Conservation (phyloP, 2,888 invertebrate genomes). For the Orgyia antiqua region DNA sequence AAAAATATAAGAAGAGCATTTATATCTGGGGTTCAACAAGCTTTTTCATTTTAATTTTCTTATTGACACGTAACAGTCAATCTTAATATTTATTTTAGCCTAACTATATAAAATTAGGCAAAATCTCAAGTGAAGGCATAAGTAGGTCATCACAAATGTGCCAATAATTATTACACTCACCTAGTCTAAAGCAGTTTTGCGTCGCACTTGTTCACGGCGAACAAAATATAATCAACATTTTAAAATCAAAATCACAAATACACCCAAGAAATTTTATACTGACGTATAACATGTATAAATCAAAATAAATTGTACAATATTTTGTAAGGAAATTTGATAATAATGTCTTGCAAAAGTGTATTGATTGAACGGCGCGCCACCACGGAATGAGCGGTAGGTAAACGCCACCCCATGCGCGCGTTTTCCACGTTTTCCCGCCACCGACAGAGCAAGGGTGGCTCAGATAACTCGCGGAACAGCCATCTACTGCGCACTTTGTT, state of each 20-base stretch:
- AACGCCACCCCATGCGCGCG: conserved; percentile 56
- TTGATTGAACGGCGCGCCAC: conserved; percentile 65
- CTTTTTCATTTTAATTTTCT: too few species aligned
- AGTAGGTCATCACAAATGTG: conserved; percentile 70
- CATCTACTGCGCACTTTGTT: conserved; percentile 38
- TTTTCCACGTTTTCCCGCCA: conserved; percentile 69
- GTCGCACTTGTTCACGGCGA: conserved; percentile 45
- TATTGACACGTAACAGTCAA: too few species aligned
- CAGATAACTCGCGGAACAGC: conserved; percentile 29
- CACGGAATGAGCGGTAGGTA: conserved; percentile 56
- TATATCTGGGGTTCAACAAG: too few species aligned
- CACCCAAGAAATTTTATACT: conserved; percentile 7
- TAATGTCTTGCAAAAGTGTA: conserved; percentile 41
- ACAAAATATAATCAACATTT: conserved; percentile 15
- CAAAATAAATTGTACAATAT: conserved; percentile 18
- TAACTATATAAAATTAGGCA: too few species aligned
- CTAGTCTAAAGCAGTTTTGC: conserved; percentile 48
- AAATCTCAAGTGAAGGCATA: too few species aligned
- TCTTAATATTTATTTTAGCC: too few species aligned
- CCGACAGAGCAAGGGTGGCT: conserved; percentile 24
- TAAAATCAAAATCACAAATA: conserved; percentile 15
- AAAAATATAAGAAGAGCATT: too few species aligned
- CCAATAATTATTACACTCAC: conserved; percentile 70
- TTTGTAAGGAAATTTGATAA: conserved; percentile 23
- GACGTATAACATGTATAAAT: conserved; percentile 13